Conservation (phyloP, 2,797 vertebrate species). For the Myripristis murdjan region DNA sequence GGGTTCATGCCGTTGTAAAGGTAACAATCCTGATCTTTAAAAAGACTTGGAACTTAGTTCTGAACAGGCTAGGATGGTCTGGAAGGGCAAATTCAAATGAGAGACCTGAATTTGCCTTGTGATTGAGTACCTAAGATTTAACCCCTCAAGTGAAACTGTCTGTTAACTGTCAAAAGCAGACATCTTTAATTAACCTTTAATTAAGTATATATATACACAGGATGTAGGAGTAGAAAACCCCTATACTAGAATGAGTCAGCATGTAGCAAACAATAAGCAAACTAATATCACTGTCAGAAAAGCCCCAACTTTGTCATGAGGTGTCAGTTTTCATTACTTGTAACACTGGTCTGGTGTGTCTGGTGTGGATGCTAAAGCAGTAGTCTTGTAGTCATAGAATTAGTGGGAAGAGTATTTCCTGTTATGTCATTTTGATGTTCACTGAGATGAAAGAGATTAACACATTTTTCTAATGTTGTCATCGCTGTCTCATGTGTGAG, state of each 20-base stretch:
- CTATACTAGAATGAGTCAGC: slow-evolving; percentile 53
- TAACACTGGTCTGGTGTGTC: slow-evolving; percentile 32
- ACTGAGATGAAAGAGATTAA: neutral
- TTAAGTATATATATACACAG: neutral
- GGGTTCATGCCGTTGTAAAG: no score
- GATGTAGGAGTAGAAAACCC: slow-evolving; percentile 37
- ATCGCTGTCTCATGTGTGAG: slow-evolving; percentile 1
- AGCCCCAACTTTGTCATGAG: slow-evolving; percentile 48
- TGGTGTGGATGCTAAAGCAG: slow-evolving; percentile 43
- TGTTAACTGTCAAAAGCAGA: no score
- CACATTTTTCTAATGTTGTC: slow-evolving; percentile 21
- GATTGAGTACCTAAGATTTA: no score
- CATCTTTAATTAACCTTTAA: slow-evolving; percentile 12
- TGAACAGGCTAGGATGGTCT: neutral
- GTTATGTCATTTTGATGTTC: neutral
- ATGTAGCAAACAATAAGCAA: slow-evolving; percentile 47
- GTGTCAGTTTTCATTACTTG: slow-evolving; percentile 56
- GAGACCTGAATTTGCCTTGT: no score
- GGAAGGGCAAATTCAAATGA: no score
- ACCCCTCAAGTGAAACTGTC: no score
- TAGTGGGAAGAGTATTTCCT: slow-evolving; percentile 15
- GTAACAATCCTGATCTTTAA: no score
- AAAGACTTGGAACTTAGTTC: neutral
- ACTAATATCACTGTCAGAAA: slow-evolving; percentile 22
- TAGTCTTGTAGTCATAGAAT: slow-evolving; percentile 15